A percentile compares a stretch with the other conserved stretches of the same genome.
phyloP scores from a whole-genome alignment of 1,140 invertebrate species.

The Patella vulgata region DNA sequence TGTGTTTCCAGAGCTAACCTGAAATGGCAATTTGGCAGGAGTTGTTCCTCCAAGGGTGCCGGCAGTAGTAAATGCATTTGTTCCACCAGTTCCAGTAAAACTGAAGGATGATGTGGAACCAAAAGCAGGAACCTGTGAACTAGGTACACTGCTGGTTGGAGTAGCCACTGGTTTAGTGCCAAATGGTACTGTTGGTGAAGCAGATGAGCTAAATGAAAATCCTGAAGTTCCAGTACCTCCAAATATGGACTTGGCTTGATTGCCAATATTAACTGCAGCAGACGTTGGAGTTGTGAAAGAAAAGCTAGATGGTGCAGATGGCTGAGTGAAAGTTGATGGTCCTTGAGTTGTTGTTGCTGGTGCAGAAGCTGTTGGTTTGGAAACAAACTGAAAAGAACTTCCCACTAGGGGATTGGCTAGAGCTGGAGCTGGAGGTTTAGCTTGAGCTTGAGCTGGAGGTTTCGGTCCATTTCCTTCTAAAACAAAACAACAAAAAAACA shows the following conservation, averaged over 20 bases:
- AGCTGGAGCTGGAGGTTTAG: neutral
- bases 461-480: neutral
- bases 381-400: conserved; percentile 11
- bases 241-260: neutral
- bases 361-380: neutral
- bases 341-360: neutral
- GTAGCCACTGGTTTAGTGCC: neutral
- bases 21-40: too few species aligned
- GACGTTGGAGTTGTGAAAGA: conserved; percentile 3
- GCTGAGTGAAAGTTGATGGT: neutral
- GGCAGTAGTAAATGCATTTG: conserved; percentile 4
- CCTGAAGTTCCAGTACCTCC: conserved; percentile 3
- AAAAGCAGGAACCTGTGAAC: too few species aligned
- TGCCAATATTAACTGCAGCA: conserved; percentile 1
- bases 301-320: neutral
- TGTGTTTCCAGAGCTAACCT: too few species aligned
- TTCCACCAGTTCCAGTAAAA: conserved; percentile 5
- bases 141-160: too few species aligned
- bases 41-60: too few species aligned
- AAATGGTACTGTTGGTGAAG: conserved; percentile 7
- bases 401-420: conserved; percentile 2
- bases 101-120: conserved; percentile 3
- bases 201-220: neutral
- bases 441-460: neutral
- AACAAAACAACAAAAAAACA: too few species aligned